Percentiles rank a stretch among this genome's conserved stretches.
These are phyloP conservation scores for Triplophysa tibetana DNA, from an alignment of 2,113 vertebrate genomes.

Conservation along the genomic window DNA sequence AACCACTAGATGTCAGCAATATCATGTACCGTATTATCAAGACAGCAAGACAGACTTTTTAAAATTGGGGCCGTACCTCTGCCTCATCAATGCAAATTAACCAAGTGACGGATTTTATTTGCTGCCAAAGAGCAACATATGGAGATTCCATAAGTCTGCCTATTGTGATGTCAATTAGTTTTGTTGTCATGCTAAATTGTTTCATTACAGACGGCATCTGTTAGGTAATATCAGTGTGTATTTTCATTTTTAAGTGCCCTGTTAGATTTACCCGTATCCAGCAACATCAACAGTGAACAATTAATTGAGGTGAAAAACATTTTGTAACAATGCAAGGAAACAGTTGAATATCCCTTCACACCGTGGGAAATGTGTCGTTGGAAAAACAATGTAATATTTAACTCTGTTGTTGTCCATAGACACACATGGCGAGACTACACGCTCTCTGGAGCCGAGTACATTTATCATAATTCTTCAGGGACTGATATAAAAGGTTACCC, in stretches of 20 bases:
- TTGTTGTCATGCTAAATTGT: conserved; percentile 16
- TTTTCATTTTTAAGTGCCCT: too few species aligned
- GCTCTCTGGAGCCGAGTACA: not conserved
- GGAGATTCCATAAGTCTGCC: not conserved
- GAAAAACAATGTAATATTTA: too few species aligned
- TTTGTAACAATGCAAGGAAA: too few species aligned
- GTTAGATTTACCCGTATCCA: too few species aligned
- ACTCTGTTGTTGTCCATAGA: not conserved
- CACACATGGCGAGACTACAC: not conserved
- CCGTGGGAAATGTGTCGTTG: not conserved
- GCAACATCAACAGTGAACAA: too few species aligned
- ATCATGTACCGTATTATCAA: not conserved
- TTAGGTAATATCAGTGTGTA: conserved; percentile 34
- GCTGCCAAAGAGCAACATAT: conserved; percentile 30
- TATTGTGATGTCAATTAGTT: conserved; percentile 13
- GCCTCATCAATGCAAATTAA: conserved; percentile 6
- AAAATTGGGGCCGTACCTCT: conserved; percentile 8
- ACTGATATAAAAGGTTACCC: conserved; percentile 5
- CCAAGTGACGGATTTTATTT: conserved; percentile 26
- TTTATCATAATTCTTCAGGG: not conserved
- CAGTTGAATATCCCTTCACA: too few species aligned
- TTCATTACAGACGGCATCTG: conserved; percentile 57
- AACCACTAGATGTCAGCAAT: conserved; percentile 51
- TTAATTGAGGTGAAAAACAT: too few species aligned
- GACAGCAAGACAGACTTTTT: not conserved